phyloP scores from a whole-genome alignment of 2,797 vertebrate species.

The Anableps anableps region DNA sequence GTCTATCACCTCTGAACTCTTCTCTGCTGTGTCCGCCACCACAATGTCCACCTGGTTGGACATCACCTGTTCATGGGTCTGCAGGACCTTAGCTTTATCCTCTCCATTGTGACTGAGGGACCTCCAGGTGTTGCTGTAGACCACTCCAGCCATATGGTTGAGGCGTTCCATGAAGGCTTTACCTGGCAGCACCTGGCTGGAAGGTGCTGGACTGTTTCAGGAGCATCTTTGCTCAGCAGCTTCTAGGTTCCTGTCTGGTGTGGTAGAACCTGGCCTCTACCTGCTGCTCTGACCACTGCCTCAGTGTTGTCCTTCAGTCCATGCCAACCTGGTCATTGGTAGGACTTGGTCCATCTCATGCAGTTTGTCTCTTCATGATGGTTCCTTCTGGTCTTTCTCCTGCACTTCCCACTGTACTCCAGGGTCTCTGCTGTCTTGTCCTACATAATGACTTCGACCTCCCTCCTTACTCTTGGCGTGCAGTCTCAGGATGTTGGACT shows the following conservation, averaged over 20 bases:
- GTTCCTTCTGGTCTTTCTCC: background rate
- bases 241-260: background rate
- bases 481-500: background rate
- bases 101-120: too few relatives aligned
- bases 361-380: background rate
- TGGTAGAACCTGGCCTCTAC: background rate
- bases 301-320: background rate
- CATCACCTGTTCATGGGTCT: background rate
- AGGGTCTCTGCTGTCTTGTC: background rate
- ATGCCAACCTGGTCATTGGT: background rate
- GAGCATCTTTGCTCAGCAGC: background rate
- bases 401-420: background rate
- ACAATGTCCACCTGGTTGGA: background rate
- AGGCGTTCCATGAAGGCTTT: background rate
- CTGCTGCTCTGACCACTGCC: background rate
- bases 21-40: too few relatives aligned
- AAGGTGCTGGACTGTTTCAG: background rate
- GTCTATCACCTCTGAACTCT: background rate
- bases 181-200: background rate
- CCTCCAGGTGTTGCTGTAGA: too few relatives aligned
- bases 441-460: background rate
- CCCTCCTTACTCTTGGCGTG: background rate
- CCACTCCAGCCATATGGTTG: too few relatives aligned
- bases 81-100: background rate
- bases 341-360: background rate